These are phyloP conservation scores for Aphelocoma californica DNA, from an alignment of 2,797 vertebrate species.

Conservation along the genomic window DNA sequence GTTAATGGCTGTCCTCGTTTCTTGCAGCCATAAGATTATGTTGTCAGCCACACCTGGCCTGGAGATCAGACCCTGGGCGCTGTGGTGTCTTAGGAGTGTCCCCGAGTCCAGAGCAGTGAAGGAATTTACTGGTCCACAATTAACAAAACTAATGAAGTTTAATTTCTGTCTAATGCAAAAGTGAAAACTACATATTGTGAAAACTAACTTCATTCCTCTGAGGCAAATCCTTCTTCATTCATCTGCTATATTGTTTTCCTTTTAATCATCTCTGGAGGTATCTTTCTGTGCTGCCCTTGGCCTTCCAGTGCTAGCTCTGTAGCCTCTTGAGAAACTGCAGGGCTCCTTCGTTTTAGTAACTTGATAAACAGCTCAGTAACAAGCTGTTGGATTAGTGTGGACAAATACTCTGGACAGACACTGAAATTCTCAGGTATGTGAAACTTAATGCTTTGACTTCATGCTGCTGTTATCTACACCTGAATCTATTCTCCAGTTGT, in stretches of 20 bases:
- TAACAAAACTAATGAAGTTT: neutral
- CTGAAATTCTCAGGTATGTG: neutral
- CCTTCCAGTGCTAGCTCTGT: neutral
- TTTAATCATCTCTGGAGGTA: neutral
- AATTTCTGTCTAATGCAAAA: neutral
- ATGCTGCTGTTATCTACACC: neutral
- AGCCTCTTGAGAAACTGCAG: neutral
- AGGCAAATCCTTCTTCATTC: neutral
- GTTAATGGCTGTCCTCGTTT: neutral
- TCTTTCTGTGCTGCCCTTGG: neutral
- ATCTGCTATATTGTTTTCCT: neutral
- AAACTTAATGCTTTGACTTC: neutral
- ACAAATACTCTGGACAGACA: neutral
- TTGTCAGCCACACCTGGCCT: neutral
- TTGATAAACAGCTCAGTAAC: neutral
- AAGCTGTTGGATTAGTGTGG: neutral
- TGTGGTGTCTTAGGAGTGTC: neutral
- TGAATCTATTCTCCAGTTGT: neutral
- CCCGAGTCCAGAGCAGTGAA: neutral
- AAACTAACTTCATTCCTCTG: neutral
- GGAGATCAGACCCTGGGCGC: neutral
- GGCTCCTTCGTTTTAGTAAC: neutral
- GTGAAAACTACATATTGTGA: neutral
- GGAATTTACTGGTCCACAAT: neutral
- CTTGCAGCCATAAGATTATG: neutral